Evolutionary conservation across 2,797 vertebrate genomes (phyloP).

Genomic region (Gadopsis bispinosus): DNA sequence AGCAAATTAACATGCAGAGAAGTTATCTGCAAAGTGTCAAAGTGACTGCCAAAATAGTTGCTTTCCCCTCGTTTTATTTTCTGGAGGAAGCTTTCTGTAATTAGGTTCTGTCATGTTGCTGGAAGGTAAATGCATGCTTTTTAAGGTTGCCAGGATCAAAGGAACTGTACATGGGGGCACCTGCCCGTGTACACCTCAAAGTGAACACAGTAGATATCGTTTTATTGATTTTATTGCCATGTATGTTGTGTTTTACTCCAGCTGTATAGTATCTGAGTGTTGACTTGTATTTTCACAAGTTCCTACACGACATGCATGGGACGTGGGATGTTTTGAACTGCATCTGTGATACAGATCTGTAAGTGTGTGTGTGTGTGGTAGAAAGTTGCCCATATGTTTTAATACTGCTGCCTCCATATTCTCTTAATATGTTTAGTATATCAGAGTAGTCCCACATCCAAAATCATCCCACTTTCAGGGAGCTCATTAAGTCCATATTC

Average conservation of each 20-base stretch:
- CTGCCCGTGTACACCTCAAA: constrained; percentile 55
- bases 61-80: constrained; percentile 44
- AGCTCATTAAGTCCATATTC: neutral
- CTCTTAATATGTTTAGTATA: constrained; percentile 6
- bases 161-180: constrained; percentile 32
- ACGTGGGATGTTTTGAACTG: constrained; percentile 51
- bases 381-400: constrained; percentile 34
- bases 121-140: constrained; percentile 59
- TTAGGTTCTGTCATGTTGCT: constrained; percentile 57
- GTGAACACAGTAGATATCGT: constrained; percentile 38
- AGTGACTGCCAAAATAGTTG: constrained; percentile 61
- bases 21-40: constrained; percentile 58
- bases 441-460: constrained; percentile 3
- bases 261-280: constrained; percentile 29
- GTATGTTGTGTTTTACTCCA: constrained; percentile 40
- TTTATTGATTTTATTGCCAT: constrained; percentile 48
- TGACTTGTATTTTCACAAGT: constrained; percentile 69
- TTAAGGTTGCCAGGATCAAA: constrained; percentile 66
- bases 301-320: constrained; percentile 57
- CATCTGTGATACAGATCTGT: constrained; percentile 44
- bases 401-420: constrained; percentile 22
- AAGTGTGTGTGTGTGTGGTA: neutral
- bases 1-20: constrained; percentile 51
- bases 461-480: neutral
- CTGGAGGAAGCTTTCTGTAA: constrained; percentile 60